Conservation (phyloP, 1,140 invertebrate species). For the Brachionus angularis region DNA sequence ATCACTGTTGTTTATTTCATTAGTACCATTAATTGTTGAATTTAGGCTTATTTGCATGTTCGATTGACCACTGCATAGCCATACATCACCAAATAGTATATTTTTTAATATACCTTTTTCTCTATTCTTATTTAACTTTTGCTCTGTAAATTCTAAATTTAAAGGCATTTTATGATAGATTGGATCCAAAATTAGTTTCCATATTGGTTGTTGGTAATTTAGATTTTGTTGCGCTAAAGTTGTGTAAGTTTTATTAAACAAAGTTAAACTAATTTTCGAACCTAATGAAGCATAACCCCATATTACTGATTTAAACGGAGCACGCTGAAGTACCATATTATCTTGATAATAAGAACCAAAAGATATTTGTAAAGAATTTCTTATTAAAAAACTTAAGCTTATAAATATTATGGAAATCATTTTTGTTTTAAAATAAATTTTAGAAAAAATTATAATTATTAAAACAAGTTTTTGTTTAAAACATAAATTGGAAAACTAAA, state of each 20-base stretch:
- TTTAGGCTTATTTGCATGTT: conserved; percentile 51
- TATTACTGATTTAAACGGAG: not conserved
- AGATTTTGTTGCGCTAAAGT: not conserved
- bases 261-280: not conserved
- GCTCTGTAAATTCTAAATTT: not conserved
- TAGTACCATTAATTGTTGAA: not conserved
- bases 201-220: not conserved
- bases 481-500: too few species aligned
- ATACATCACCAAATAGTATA: conserved; percentile 55
- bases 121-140: not conserved
- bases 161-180: not conserved
- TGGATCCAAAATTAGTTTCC: not conserved
- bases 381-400: too few species aligned
- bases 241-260: not conserved
- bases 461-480: too few species aligned
- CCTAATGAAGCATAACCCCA: not conserved
- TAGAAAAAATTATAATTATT: too few species aligned
- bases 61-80: conserved; percentile 53
- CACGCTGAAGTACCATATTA: too few species aligned
- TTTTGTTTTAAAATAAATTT: too few species aligned
- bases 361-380: too few species aligned
- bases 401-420: too few species aligned
- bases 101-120: conserved; percentile 44
- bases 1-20: not conserved
- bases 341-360: too few species aligned